phyloP scores from a whole-genome alignment of 1,140 invertebrate species.

The Steinernema feltiae region DNA sequence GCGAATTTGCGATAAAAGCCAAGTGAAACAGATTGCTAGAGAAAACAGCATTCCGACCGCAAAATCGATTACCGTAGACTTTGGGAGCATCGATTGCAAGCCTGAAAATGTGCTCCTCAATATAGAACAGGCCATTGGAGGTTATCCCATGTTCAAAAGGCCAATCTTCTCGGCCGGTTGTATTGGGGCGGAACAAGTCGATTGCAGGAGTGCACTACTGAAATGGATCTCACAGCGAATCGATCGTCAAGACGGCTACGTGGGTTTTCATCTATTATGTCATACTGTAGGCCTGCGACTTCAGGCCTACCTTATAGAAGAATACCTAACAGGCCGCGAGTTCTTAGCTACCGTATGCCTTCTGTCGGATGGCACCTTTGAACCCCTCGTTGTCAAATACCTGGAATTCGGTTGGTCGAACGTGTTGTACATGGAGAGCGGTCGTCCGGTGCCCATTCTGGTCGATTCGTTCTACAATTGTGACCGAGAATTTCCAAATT shows the following conservation, averaged over 20 bases:
- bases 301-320: conserved; percentile 6
- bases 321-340: not conserved
- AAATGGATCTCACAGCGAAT: not conserved
- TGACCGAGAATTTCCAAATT: not conserved
- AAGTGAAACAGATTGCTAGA: not conserved
- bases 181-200: not conserved
- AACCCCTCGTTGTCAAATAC: conserved; percentile 5
- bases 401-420: conserved; percentile 4
- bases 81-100: not conserved
- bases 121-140: not conserved
- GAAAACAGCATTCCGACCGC: not conserved
- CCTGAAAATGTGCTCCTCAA: not conserved
- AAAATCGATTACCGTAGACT: not conserved
- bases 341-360: not conserved
- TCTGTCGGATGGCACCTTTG: not conserved
- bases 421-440: not conserved
- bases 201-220: not conserved
- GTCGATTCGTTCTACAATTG: not conserved
- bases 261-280: not conserved
- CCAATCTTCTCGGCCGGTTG: not conserved
- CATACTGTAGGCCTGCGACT: not conserved
- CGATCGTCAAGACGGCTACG: not conserved
- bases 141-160: not conserved
- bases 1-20: not conserved
- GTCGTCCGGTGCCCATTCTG: not conserved